Evolutionary conservation across 2,888 invertebrate genomes (phyloP).

Genomic region (Tinea trinotella): DNA sequence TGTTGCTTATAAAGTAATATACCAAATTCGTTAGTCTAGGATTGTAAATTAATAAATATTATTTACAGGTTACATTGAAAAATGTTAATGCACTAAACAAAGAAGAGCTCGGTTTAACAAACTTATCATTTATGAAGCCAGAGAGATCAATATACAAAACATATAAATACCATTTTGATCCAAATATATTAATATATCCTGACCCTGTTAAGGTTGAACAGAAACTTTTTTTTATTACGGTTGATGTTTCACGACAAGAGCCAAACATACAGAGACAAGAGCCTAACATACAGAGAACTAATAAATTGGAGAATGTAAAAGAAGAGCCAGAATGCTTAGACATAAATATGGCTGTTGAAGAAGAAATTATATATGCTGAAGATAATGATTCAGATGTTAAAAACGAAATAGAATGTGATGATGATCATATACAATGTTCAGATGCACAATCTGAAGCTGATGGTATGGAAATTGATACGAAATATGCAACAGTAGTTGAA

Average conservation of each 20-base stretch:
- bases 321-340: constrained; percentile 19
- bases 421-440: too few relatives aligned
- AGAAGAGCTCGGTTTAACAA: constrained; percentile 33
- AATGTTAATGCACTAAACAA: constrained; percentile 37
- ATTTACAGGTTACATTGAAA: constrained; percentile 42
- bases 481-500: constrained; percentile 50
- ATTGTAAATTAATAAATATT: background rate
- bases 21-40: too few relatives aligned
- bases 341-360: constrained; percentile 29
- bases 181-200: too few relatives aligned
- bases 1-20: too few relatives aligned
- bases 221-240: too few relatives aligned
- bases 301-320: constrained; percentile 25
- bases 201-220: too few relatives aligned
- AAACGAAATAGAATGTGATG: constrained; percentile 19
- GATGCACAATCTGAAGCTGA: constrained; percentile 32
- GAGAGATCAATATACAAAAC: constrained; percentile 40
- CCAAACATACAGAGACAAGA: constrained; percentile 20
- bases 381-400: constrained; percentile 23
- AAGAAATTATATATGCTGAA: constrained; percentile 21
- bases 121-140: constrained; percentile 37
- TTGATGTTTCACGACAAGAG: too few relatives aligned
- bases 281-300: constrained; percentile 1
- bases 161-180: constrained; percentile 23
- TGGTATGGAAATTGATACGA: constrained; percentile 45